Evolutionary conservation across 2,113 vertebrate species (phyloP).

Genomic region (Fregetta grallaria): DNA sequence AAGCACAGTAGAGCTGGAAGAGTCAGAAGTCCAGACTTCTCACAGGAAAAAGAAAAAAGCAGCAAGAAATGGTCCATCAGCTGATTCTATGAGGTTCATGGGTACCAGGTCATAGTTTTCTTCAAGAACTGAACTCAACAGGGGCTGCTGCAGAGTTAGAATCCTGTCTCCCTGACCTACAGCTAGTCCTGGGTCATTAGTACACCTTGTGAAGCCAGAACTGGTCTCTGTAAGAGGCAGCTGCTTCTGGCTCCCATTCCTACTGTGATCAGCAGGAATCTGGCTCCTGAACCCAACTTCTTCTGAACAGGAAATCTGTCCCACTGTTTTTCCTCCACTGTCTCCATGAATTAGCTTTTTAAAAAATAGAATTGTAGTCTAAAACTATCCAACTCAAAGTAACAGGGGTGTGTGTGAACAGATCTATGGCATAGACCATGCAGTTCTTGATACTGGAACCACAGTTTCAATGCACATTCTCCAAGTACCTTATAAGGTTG

Average conservation of each 20-base stretch:
- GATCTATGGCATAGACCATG: neutral
- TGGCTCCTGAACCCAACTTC: neutral
- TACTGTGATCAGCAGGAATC: neutral
- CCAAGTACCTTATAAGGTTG: neutral
- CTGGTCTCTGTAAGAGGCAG: neutral
- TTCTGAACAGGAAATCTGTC: neutral
- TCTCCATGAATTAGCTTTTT: neutral
- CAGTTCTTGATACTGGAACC: neutral
- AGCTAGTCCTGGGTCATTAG: neutral
- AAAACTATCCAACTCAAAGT: neutral
- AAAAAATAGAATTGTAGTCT: neutral
- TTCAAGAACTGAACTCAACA: neutral
- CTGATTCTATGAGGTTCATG: neutral
- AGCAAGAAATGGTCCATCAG: neutral
- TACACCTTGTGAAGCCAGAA: neutral
- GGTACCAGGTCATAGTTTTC: neutral
- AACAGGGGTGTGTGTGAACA: neutral
- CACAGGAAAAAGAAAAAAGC: neutral
- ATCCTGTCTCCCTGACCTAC: neutral
- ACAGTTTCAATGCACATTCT: neutral
- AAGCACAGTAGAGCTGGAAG: neutral
- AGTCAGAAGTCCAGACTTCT: neutral
- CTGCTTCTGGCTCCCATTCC: neutral
- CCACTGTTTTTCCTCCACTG: neutral
- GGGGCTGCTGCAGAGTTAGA: neutral